A percentile compares a stretch with the other conserved stretches of the same genome.
Evolutionary conservation across 1,140 invertebrate species (phyloP).

Genomic region (Zaprionus inermis): DNA sequence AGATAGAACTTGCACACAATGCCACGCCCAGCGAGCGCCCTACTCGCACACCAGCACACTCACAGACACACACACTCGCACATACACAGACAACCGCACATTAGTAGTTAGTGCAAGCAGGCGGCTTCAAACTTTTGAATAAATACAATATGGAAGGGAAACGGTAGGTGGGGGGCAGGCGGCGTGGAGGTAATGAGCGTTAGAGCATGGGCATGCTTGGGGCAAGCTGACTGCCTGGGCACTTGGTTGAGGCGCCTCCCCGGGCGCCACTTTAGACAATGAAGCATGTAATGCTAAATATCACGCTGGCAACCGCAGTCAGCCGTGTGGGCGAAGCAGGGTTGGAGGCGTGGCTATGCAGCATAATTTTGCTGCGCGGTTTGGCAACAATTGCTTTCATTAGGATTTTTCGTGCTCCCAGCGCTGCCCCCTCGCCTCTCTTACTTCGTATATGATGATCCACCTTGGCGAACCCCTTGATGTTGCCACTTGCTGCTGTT

Average conservation of each 20-base stretch:
- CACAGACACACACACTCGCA: conserved; percentile 20
- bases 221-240: background rate
- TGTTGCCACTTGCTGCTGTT: conserved; percentile 33
- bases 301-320: conserved; percentile 69
- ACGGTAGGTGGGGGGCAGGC: background rate
- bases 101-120: conserved; percentile 82
- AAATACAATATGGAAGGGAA: conserved; percentile 66
- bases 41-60: conserved; percentile 7
- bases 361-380: conserved; percentile 80
- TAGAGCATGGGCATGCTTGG: background rate
- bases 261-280: conserved; percentile 78
- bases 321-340: conserved; percentile 30
- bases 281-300: conserved; percentile 82
- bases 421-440: background rate
- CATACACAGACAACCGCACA: conserved; percentile 69
- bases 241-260: conserved; percentile 46
- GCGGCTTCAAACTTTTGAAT: conserved; percentile 78
- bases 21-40: conserved; percentile 38
- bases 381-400: conserved; percentile 82
- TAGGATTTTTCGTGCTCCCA: conserved; percentile 56
- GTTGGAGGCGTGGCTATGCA: conserved; percentile 52
- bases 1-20: conserved; percentile 62
- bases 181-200: background rate
- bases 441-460: conserved; percentile 28
- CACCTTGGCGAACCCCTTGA: conserved; percentile 74